Percentiles rank a stretch among this genome's conserved stretches.
phyloP scores from a whole-genome alignment of 2,113 vertebrate genomes.

The Sander vitreus region DNA sequence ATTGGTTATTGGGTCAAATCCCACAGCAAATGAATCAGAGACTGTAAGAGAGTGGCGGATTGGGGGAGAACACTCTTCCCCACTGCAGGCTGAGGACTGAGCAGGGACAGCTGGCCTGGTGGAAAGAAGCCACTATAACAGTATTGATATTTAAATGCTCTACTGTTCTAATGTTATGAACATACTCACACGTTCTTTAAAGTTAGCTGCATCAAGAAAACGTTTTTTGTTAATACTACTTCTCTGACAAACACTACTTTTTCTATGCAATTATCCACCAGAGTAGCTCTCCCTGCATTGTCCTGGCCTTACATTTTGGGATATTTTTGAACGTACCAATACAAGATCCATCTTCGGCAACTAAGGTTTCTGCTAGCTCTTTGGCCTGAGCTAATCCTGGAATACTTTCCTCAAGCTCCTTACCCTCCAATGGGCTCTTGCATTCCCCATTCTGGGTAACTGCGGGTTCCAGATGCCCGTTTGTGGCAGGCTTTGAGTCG shows the following conservation, averaged over 20 bases:
- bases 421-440: slow-evolving; percentile 86
- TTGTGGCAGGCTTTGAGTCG: slow-evolving; percentile 62
- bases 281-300: slow-evolving; percentile 56
- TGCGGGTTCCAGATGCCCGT: slow-evolving; percentile 73
- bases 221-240: background rate
- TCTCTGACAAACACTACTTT: background rate
- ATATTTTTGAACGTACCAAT: slow-evolving; percentile 79
- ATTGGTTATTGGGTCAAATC: slow-evolving; percentile 31
- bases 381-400: slow-evolving; percentile 94
- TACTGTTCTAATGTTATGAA: background rate
- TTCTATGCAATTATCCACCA: slow-evolving; percentile 64
- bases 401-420: slow-evolving; percentile 86
- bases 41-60: slow-evolving; percentile 13
- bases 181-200: background rate
- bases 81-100: slow-evolving; percentile 57
- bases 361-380: slow-evolving; percentile 95
- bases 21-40: slow-evolving; percentile 32
- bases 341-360: slow-evolving; percentile 92
- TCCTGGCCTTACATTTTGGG: slow-evolving; percentile 39
- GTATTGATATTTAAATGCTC: background rate
- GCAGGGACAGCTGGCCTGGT: slow-evolving; percentile 69
- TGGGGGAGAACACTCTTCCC: slow-evolving; percentile 31
- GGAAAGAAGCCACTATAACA: slow-evolving; percentile 49
- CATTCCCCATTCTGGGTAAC: slow-evolving; percentile 78
- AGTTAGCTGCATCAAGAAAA: background rate